phyloP scores from a whole-genome alignment of 2,113 vertebrate species.

The Callospermophilus lateralis region DNA sequence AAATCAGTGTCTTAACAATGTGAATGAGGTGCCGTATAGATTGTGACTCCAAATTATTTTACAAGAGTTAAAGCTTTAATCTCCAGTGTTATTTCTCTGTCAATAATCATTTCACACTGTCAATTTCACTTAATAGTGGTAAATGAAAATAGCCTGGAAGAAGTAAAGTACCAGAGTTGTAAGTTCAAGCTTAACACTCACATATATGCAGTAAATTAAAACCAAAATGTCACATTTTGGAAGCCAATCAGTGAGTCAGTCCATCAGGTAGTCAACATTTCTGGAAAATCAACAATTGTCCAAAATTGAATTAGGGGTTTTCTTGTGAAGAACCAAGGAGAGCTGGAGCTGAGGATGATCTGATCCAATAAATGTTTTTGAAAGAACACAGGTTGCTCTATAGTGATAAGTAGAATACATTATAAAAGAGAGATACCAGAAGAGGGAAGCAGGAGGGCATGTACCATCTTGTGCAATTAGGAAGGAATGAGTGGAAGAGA shows the following conservation, averaged over 20 bases:
- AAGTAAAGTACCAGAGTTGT: not conserved
- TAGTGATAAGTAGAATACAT: not conserved
- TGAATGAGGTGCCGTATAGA: not conserved
- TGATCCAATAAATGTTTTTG: not conserved
- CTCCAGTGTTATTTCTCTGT: not conserved
- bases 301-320: not conserved
- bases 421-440: not conserved
- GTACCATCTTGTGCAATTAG: not conserved
- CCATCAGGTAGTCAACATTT: not conserved
- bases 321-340: not conserved
- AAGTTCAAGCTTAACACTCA: not conserved
- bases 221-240: not conserved
- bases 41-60: conserved; percentile 39
- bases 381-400: not conserved
- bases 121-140: not conserved
- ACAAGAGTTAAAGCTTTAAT: conserved; percentile 22
- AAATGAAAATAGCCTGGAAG: conserved; percentile 8
- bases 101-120: not conserved
- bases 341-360: not conserved
- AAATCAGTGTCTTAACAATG: not conserved
- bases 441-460: not conserved
- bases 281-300: not conserved
- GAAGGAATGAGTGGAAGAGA: not conserved
- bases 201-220: conserved; percentile 31
- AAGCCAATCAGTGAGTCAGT: not conserved